phyloP scores from a whole-genome alignment of 1,140 invertebrate species.

The Formica selysi region DNA sequence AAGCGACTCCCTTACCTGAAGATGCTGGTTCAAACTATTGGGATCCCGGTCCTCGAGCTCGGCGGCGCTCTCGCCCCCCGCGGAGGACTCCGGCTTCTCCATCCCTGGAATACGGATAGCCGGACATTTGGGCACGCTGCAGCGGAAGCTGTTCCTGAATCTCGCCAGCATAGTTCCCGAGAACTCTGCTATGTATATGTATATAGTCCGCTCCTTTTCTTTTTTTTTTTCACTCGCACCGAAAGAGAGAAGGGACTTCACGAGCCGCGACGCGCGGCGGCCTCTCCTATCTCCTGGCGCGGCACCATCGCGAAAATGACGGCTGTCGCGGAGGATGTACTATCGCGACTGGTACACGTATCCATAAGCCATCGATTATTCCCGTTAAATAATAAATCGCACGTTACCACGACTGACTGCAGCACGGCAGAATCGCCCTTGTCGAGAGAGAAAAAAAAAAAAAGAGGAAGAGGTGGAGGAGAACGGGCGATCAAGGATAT shows the following conservation, averaged over 20 bases:
- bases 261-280: neutral
- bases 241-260: neutral
- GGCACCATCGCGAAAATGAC: slow-evolving; percentile 64
- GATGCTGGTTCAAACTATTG: slow-evolving; percentile 89
- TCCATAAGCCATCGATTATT: slow-evolving; percentile 67
- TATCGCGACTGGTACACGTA: slow-evolving; percentile 36
- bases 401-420: neutral
- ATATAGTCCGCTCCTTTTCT: neutral
- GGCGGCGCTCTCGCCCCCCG: slow-evolving; percentile 84
- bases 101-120: slow-evolving; percentile 81
- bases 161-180: slow-evolving; percentile 67
- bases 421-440: neutral
- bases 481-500: slow-evolving; percentile 13
- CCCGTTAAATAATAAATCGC: slow-evolving; percentile 64
- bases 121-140: slow-evolving; percentile 68
- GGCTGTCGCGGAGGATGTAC: neutral
- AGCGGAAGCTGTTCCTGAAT: slow-evolving; percentile 72
- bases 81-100: slow-evolving; percentile 82
- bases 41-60: slow-evolving; percentile 90
- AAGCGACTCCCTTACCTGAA: slow-evolving; percentile 87
- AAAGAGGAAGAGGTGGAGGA: neutral
- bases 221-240: neutral
- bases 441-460: slow-evolving; percentile 8
- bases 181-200: no score
- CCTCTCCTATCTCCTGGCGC: neutral